A percentile compares a stretch with the other conserved stretches of the same genome.
These are phyloP conservation scores for Tetranychus cinnabarinus DNA, from an alignment of 1,140 invertebrate species.

Conservation along the genomic window DNA sequence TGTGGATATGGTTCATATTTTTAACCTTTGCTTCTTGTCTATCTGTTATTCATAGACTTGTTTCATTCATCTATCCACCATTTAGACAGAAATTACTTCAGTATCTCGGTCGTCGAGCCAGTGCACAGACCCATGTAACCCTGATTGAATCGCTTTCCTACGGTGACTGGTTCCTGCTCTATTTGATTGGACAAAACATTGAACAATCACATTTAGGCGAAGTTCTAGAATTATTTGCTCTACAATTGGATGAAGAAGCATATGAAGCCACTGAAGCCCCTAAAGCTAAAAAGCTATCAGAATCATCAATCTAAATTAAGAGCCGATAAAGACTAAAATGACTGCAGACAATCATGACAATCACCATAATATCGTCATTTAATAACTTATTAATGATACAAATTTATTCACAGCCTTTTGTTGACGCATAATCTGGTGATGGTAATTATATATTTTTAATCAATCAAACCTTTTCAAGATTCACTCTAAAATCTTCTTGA, in stretches of 20 bases:
- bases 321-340: too few relatives aligned
- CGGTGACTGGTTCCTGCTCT: constrained; percentile 79
- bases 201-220: constrained; percentile 25
- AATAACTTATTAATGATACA: too few relatives aligned
- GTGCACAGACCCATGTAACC: not conserved
- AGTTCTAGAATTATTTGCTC: not conserved
- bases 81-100: not conserved
- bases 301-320: too few relatives aligned
- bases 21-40: not conserved
- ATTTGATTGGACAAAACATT: constrained; percentile 77
- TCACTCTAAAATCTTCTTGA: too few relatives aligned
- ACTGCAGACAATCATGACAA: too few relatives aligned
- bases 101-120: not conserved
- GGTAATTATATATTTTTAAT: too few relatives aligned
- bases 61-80: not conserved
- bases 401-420: too few relatives aligned
- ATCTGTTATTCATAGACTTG: constrained; percentile 4
- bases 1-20: constrained; percentile 14
- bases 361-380: too few relatives aligned
- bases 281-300: too few relatives aligned
- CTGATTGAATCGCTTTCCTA: constrained; percentile 32
- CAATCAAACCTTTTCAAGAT: too few relatives aligned
- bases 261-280: too few relatives aligned
- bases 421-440: too few relatives aligned
- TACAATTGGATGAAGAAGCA: not conserved